phyloP scores from a whole-genome alignment of 2,888 invertebrate genomes.

The Fissipunctia ypsillon region DNA sequence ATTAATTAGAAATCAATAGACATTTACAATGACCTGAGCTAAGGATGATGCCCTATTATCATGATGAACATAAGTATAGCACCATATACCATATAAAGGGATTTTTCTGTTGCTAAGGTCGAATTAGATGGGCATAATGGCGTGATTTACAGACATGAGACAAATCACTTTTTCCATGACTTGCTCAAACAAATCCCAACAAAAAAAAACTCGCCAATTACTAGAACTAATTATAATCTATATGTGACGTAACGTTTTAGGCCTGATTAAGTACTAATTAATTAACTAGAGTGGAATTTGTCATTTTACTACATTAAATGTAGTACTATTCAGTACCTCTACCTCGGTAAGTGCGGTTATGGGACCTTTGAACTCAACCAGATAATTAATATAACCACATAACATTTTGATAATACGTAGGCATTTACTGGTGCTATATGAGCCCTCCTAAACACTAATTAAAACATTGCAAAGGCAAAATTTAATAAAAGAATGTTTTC shows the following conservation, averaged over 20 bases:
- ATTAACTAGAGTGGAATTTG: conserved; percentile 7
- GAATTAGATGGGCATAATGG: neutral
- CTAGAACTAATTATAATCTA: neutral
- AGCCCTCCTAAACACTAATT: too few species aligned
- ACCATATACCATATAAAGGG: too few species aligned
- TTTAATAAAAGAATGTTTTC: too few species aligned
- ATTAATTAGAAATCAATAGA: too few species aligned
- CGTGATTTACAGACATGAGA: neutral
- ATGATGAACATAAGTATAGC: too few species aligned
- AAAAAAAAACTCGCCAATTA: neutral
- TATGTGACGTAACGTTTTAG: neutral
- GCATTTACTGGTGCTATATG: too few species aligned
- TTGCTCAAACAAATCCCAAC: neutral
- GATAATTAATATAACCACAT: neutral
- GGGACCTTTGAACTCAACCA: too few species aligned
- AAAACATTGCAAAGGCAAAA: too few species aligned
- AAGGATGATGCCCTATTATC: neutral
- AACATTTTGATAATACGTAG: too few species aligned
- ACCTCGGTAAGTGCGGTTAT: neutral
- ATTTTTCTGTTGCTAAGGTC: neutral
- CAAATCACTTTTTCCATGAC: neutral
- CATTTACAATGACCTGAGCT: too few species aligned
- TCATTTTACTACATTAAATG: conserved; percentile 17
- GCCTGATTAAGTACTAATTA: neutral
- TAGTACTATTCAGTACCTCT: neutral